These are phyloP conservation scores for Cantharis lateralis DNA, from an alignment of 2,888 invertebrate genomes.

Conservation along the genomic window DNA sequence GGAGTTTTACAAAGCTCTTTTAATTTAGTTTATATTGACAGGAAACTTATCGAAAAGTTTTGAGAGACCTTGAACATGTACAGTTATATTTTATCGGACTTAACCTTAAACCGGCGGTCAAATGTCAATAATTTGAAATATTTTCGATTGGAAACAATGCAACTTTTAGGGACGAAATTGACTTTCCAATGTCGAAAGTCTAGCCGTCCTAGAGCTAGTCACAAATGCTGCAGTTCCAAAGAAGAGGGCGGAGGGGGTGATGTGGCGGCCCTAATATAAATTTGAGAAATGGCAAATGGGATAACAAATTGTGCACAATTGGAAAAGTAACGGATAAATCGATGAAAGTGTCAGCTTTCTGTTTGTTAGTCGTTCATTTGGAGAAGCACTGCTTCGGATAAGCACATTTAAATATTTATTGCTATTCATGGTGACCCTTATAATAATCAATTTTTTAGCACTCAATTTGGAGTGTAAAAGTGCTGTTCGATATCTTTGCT, in stretches of 20 bases:
- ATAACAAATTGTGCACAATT: not conserved
- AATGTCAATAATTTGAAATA: not conserved
- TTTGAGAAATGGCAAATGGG: no score
- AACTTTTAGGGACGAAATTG: not conserved
- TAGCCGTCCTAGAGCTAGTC: not conserved
- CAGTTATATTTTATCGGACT: not conserved
- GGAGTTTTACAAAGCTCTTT: not conserved
- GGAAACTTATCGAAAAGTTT: not conserved
- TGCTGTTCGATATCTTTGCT: not conserved
- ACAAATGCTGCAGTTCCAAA: no score
- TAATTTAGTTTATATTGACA: not conserved
- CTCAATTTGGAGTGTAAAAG: not conserved
- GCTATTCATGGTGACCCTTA: not conserved
- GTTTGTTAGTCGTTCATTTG: not conserved
- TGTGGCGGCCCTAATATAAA: no score
- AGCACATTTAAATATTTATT: not conserved
- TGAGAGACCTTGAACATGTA: not conserved
- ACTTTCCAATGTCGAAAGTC: not conserved
- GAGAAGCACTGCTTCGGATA: not conserved
- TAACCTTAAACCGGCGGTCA: not conserved
- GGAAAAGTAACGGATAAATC: not conserved
- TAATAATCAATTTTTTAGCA: not conserved
- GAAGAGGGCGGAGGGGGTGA: no score
- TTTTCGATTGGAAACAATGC: not conserved
- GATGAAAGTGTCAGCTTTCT: not conserved